Conservation (phyloP, 2,888 invertebrate genomes). For the Melanophora roralis region DNA sequence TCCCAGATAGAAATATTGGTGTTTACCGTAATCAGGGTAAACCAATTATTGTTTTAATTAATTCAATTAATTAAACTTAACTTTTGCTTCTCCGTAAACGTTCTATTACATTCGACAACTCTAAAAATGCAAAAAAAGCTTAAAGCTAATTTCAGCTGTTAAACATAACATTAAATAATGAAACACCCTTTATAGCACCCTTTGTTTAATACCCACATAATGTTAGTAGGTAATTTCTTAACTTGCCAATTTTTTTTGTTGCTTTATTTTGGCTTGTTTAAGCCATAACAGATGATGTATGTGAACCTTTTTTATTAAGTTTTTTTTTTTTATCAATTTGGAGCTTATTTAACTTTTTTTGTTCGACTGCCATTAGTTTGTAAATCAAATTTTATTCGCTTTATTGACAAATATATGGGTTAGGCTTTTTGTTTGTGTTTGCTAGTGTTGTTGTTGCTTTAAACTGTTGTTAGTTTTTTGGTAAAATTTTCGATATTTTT, state of each 20-base stretch:
- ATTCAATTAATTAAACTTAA: too few relatives aligned
- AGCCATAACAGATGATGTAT: slow-evolving; percentile 42
- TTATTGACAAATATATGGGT: slow-evolving; percentile 74
- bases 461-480: slow-evolving; percentile 38
- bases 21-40: too few relatives aligned
- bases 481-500: slow-evolving; percentile 1
- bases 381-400: slow-evolving; percentile 74
- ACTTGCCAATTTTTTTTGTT: not conserved
- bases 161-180: not conserved
- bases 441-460: slow-evolving; percentile 39
- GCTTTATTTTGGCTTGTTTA: slow-evolving; percentile 12
- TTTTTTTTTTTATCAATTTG: slow-evolving; percentile 23
- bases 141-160: too few relatives aligned
- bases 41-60: too few relatives aligned
- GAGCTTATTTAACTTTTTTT: slow-evolving; percentile 11
- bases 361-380: slow-evolving; percentile 47
- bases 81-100: too few relatives aligned
- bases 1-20: too few relatives aligned
- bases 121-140: too few relatives aligned
- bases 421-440: slow-evolving; percentile 65
- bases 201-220: not conserved
- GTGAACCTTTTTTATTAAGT: slow-evolving; percentile 53
- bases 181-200: slow-evolving; percentile 3
- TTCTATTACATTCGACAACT: too few relatives aligned
- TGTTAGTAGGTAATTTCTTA: slow-evolving; percentile 33